Base-by-base conservation (phyloP, 2,797 vertebrate genomes). In the Schizothorax lantsangensis region DNA sequence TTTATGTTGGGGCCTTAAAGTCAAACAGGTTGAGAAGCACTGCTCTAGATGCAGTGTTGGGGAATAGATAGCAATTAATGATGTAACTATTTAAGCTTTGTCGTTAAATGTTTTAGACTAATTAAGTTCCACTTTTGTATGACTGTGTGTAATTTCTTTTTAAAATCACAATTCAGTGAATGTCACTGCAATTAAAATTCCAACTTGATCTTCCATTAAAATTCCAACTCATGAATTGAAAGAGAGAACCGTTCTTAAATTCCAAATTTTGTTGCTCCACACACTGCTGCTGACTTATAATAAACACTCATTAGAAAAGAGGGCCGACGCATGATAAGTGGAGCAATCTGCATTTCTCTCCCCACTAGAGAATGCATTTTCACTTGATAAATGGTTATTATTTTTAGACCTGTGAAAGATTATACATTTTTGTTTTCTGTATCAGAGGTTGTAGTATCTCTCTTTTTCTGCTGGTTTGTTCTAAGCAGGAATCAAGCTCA, bases 401-500 rank as follows among this genome's bases (percentile, higher is more conserved):
- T 62, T 80, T 80, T 80, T 85, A 80, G 66, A 85, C 84, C 66
- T 59, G 52, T 72, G 64, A 71, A 85, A 79, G 47, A 85, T 69
- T 71, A 36, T 33, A 85, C 14, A 72, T 45, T 6, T 80, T 79
- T 80, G 21, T 85, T 85, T 64, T 79, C 17, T 54, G 14, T 62
- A 66, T 81, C 54, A 81, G 69, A 49, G 69, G 79, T n/a, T 81
- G 30, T 66, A 40, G 57, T 73, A 66, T 7, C 11, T 73, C 15
- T 38, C 14, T 45, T 9, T 77, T 38, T 74, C 68, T 80, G 9
- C 73, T 33, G 30, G 43, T 36, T 49, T 74, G 14, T 73, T 81
- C 26, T 47, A 64, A 86, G 30, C 45, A 21, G n/a, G 38, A 75
- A 33, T 64, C n/a, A 64, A 75, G 75, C 49, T 59, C 23, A 68